Percentiles rank a stretch among this genome's conserved stretches.
phyloP scores from a whole-genome alignment of 2,797 vertebrate genomes.

The Pitangus sulphuratus region DNA sequence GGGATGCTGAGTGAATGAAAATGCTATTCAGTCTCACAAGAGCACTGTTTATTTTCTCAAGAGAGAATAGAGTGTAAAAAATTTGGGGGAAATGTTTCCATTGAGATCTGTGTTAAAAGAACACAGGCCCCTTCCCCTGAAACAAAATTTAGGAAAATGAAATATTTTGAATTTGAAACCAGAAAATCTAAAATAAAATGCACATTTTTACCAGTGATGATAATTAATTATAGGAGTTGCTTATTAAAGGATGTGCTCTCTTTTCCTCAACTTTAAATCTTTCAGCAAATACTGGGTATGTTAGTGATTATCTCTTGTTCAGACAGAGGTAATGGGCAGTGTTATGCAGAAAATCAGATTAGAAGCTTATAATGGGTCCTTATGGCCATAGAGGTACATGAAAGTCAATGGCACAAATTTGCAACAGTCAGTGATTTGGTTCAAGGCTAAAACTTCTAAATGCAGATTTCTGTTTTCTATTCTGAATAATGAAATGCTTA shows the following conservation, averaged over 20 bases:
- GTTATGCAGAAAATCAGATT: conserved; percentile 49
- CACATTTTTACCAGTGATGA: background rate
- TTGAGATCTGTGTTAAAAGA: background rate
- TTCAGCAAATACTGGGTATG: background rate
- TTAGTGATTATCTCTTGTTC: conserved; percentile 21
- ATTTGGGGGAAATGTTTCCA: background rate
- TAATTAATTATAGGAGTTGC: background rate
- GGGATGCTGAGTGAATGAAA: background rate
- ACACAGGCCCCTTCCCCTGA: accelerated
- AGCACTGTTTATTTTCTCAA: background rate
- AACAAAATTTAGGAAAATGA: background rate
- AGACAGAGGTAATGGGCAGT: background rate
- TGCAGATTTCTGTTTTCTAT: conserved; percentile 34
- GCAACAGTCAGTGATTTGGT: background rate
- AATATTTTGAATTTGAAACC: background rate
- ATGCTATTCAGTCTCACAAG: background rate
- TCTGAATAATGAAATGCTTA: background rate
- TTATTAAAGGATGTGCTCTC: background rate
- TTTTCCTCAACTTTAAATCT: background rate
- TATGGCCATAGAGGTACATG: background rate
- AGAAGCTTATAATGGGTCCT: background rate
- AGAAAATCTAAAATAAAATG: background rate
- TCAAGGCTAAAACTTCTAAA: conserved; percentile 12
- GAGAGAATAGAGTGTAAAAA: background rate
- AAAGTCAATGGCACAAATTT: conserved; percentile 29